Base-by-base conservation (phyloP, 2,797 vertebrate genomes). In the Neopelma chrysocephalum region DNA sequence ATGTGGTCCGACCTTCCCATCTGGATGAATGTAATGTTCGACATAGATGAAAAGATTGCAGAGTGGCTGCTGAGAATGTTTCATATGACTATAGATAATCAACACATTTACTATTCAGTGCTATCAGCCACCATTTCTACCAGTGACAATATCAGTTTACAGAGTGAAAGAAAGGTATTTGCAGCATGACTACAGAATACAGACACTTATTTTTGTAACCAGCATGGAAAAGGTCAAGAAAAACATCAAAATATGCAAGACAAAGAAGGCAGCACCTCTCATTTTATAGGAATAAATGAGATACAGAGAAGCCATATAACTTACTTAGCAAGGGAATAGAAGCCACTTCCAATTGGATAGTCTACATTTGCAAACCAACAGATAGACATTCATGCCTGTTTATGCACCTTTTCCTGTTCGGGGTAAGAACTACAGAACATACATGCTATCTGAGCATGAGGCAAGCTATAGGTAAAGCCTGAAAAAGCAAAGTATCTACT, bases 321-420 rank as follows among this genome's bases (percentile, higher is more conserved):
- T 62, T 43, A 38, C 5, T 43, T 48, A 60, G 15, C 3, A 11
- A 82, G 22, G 12, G 31, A 82, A 65, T 40, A 69, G 53, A 68
- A 87, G 14, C 15, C 0, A 23, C 76, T 65, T 89, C 43, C 32
- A 38, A 9, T 12, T 53, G 7, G 15, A 18, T 51, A 0, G 0
- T 60, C 12, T 60, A 12, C 29, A 68, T 40, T 79, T 86, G 16
- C 5, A 84, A 82, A 29, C 11, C 32, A 45, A 79, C 4, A 57
- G 21, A 54, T 6, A 43, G 22, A 2, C 20, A 61, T 47, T 65
- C 4, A 12, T 64, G 17, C 9, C 10, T 68, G 20, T 51, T 76
- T 22, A 19, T 38, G 15, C 3, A 40, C 4, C 7, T 84, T 87
- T 78, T 83, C 34, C 29, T 47, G 15, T 16, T 4, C 34, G 50